Percentiles rank a stretch among this genome's conserved stretches.
Conservation (phyloP, 2,888 invertebrate genomes). For the Epiperipatus broadwayi region DNA sequence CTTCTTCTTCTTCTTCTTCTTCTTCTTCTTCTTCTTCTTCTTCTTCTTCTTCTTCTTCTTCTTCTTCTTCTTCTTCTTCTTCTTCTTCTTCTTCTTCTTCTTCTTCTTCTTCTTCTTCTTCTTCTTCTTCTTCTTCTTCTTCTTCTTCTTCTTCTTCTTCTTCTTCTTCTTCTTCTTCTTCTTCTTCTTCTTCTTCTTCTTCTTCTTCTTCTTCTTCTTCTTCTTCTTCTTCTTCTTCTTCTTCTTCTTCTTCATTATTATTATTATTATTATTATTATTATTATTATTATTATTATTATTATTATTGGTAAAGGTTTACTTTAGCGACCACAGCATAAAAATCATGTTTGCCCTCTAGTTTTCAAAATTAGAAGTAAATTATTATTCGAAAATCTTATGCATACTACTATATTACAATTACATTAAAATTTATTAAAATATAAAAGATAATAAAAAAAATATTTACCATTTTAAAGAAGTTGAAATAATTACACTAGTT, state of each 20-base stretch:
- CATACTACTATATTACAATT: too few species aligned
- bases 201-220: slow-evolving; percentile 4
- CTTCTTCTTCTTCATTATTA: slow-evolving; percentile 4
- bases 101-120: not conserved
- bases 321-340: too few species aligned
- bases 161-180: slow-evolving; percentile 4
- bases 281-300: slow-evolving; percentile 3
- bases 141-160: slow-evolving; percentile 4
- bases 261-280: slow-evolving; percentile 3
- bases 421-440: too few species aligned
- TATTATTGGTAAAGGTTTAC: too few species aligned
- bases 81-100: not conserved
- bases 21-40: not conserved
- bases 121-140: slow-evolving; percentile 4
- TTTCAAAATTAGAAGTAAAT: too few species aligned
- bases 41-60: not conserved
- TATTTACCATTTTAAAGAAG: too few species aligned
- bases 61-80: not conserved
- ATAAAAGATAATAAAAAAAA: too few species aligned
- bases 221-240: slow-evolving; percentile 4
- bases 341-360: too few species aligned
- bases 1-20: too few species aligned
- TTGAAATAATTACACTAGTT: too few species aligned
- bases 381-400: too few species aligned
- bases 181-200: slow-evolving; percentile 1